Base-by-base conservation (phyloP, 2,797 vertebrate species). In the Oreonectes daqikongensis region DNA sequence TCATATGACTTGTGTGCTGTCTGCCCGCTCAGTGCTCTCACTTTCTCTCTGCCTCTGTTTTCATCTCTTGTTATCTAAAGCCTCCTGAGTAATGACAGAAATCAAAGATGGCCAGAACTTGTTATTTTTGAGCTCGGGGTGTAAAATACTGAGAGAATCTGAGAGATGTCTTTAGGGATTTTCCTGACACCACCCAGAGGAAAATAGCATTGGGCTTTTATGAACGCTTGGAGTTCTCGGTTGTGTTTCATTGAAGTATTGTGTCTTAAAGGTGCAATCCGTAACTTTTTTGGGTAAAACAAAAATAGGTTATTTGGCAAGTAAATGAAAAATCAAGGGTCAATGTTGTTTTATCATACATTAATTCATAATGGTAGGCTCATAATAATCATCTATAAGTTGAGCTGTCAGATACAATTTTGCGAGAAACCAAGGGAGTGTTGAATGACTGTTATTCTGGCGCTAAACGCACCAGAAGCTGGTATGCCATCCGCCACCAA, bases 1-100 rank as follows among this genome's bases (percentile, higher is more conserved):
- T 80, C 78, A 66, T 78, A 32, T 65, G 61, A 75, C 76, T 69
- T 9, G 46, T 52, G n/a, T 52, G 73, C 69, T 65, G 69, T 75
- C 61, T 18, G 59, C 40, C 38, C 46, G 46, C 72, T 69, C 66
- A 63, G 50, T 12, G 35, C 5, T 22, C 65, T 52, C 3, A 5
- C 18, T 32, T 7, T 46, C n/a, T 69, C 10, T 4, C 12, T 59
- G 32, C 8, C 28, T 72, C 42, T 5, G 9, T 77, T 64, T 78
- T 73, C 10, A 50, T 67, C 32, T 22, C 15, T 38, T 66, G 14
- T 59, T 46, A 65, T 38, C 26, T 35, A 48, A 26, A 46, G 46
- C 22, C 57, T 52, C 60, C 46, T 44, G 50, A 66, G 22, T 52
- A 57, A 69, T 72, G 69, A 52, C 40, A 70, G 75, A 46, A 32